Conservation (phyloP, 2,888 invertebrate species). For the Dichetophora obliterata region DNA sequence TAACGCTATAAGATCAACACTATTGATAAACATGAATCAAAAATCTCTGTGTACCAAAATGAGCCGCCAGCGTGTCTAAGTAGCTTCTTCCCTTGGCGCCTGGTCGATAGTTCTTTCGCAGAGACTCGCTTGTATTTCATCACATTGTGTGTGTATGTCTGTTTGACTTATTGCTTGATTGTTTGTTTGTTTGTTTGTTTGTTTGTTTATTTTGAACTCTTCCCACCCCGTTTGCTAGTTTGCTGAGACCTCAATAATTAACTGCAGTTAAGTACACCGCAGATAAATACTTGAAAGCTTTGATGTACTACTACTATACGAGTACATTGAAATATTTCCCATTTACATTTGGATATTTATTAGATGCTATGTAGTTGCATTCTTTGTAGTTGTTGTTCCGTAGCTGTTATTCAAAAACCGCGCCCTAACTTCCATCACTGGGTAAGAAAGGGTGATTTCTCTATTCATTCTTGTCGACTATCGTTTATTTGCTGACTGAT, state of each 20-base stretch:
- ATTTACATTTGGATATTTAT: not conserved
- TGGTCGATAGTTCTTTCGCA: not conserved
- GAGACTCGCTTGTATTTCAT: not conserved
- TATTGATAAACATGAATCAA: too few species aligned
- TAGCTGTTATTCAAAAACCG: not conserved
- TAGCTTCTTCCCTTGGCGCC: not conserved
- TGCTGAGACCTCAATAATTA: constrained; percentile 52
- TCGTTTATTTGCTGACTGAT: constrained; percentile 33
- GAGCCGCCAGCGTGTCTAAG: not conserved
- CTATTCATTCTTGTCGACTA: not conserved
- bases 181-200: too few species aligned
- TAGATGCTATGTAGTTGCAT: constrained; percentile 1
- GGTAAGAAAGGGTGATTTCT: not conserved
- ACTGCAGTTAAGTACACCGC: constrained; percentile 54
- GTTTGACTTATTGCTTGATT: not conserved
- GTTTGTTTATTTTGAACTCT: too few species aligned
- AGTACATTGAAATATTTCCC: not conserved
- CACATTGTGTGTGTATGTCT: not conserved
- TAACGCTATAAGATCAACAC: too few species aligned
- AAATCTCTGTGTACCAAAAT: too few species aligned
- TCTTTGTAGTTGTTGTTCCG: not conserved
- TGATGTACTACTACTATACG: not conserved
- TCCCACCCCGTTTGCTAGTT: not conserved
- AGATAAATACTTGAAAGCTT: constrained; percentile 49
- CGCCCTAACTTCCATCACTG: not conserved